Percentiles rank a stretch among this genome's conserved stretches.
Evolutionary conservation across 1,140 invertebrate genomes (phyloP).

Genomic region (Scaptomyza hsui): DNA sequence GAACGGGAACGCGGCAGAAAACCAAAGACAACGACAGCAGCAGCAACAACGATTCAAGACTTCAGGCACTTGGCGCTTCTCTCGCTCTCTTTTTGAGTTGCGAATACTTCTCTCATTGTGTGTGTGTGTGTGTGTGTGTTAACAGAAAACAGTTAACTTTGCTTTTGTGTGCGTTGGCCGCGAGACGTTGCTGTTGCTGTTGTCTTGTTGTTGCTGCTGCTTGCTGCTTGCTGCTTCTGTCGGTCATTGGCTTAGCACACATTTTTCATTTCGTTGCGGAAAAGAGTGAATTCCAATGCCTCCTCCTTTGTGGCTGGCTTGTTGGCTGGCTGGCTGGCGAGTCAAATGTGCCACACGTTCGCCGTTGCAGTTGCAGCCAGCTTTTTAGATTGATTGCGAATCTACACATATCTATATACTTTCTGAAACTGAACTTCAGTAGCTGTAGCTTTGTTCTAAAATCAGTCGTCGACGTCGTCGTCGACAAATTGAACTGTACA

Average conservation of each 20-base stretch:
- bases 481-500: constrained; percentile 52
- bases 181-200: constrained; percentile 25
- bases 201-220: constrained; percentile 42
- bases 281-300: constrained; percentile 74
- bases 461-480: background rate
- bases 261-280: constrained; percentile 84
- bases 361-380: constrained; percentile 17
- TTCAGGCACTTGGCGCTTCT: constrained; percentile 27
- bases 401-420: constrained; percentile 7
- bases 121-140: constrained; percentile 36
- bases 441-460: constrained; percentile 33
- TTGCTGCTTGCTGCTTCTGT: constrained; percentile 70
- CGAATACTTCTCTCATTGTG: constrained; percentile 58
- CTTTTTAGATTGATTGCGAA: constrained; percentile 39
- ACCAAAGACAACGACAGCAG: constrained; percentile 19
- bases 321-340: background rate
- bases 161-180: constrained; percentile 60
- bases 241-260: constrained; percentile 84
- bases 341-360: constrained; percentile 28
- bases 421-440: constrained; percentile 11
- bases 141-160: constrained; percentile 65
- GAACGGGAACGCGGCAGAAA: constrained; percentile 40
- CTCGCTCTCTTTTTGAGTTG: constrained; percentile 41
- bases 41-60: constrained; percentile 15
- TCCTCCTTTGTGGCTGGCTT: constrained; percentile 10